phyloP scores from a whole-genome alignment of 92 coral and sea anemone genomes.

The Palythoa grandiflora region DNA sequence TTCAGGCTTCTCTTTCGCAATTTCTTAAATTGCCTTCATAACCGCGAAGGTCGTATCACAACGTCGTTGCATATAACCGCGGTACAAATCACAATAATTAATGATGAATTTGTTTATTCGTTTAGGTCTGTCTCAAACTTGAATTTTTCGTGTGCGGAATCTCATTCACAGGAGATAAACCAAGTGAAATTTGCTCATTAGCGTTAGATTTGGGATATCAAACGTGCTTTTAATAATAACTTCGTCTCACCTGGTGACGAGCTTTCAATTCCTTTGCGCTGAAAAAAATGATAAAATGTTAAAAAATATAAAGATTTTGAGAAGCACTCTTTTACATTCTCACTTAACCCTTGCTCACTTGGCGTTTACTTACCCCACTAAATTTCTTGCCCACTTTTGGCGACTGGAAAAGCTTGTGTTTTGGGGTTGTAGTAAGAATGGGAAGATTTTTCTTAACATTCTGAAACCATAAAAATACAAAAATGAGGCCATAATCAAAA shows the following conservation, averaged over 20 bases:
- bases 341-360: no score
- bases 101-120: not conserved
- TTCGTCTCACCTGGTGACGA: slow-evolving; percentile 69
- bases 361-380: slow-evolving; percentile 33
- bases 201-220: no score
- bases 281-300: not conserved
- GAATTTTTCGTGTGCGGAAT: no score
- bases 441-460: slow-evolving; percentile 74
- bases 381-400: slow-evolving; percentile 78
- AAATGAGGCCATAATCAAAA: not conserved
- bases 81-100: no score
- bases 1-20: no score
- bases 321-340: not conserved
- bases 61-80: no score
- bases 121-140: no score
- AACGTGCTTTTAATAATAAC: no score
- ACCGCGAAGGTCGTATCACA: no score
- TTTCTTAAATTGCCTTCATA: no score
- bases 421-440: slow-evolving; percentile 58
- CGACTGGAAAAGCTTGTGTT: slow-evolving; percentile 83
- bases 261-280: slow-evolving; percentile 76
- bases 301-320: not conserved
- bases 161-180: no score
- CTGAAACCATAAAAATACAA: slow-evolving; percentile 44
- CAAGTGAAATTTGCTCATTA: no score